phyloP scores from a whole-genome alignment of 1,140 invertebrate genomes.

The Aphelenchoides fujianensis region DNA sequence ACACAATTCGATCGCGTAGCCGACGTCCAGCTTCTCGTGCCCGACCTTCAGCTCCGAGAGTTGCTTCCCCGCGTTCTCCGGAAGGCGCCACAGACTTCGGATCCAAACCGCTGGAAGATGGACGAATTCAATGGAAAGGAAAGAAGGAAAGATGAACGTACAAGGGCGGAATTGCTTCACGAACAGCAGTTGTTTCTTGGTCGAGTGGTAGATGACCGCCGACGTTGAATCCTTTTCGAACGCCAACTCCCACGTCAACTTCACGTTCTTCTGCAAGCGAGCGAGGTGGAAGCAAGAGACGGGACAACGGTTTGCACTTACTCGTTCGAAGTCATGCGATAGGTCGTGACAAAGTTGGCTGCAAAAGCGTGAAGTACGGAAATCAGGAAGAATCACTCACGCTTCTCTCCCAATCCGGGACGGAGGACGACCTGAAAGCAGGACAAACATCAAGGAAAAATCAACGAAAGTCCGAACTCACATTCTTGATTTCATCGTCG shows the following conservation, averaged over 20 bases:
- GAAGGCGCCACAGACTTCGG: background rate
- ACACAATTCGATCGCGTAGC: slow-evolving; percentile 8
- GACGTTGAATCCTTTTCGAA: slow-evolving; percentile 6
- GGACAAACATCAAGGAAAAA: too few relatives aligned
- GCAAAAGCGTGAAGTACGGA: too few relatives aligned
- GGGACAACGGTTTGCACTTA: background rate
- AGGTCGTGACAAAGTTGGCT: background rate
- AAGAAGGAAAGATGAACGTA: background rate
- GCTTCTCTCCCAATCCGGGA: background rate
- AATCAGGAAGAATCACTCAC: too few relatives aligned
- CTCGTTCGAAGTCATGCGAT: background rate
- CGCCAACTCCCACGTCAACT: slow-evolving; percentile 15
- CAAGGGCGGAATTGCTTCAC: slow-evolving; percentile 13
- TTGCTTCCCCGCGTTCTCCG: slow-evolving; percentile 4
- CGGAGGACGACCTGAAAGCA: too few relatives aligned
- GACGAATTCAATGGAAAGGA: background rate
- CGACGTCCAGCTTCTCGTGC: background rate
- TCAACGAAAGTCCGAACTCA: too few relatives aligned
- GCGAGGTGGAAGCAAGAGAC: too few relatives aligned
- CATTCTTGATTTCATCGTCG: too few relatives aligned
- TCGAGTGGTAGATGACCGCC: background rate
- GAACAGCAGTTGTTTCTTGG: slow-evolving; percentile 6
- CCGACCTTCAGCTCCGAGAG: background rate
- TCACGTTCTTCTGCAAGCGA: slow-evolving; percentile 7
- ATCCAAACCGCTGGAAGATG: background rate